Percentiles rank a stretch among this genome's conserved stretches.
Evolutionary conservation across 2,888 invertebrate genomes (phyloP).

Genomic region (Agrotis clavis): DNA sequence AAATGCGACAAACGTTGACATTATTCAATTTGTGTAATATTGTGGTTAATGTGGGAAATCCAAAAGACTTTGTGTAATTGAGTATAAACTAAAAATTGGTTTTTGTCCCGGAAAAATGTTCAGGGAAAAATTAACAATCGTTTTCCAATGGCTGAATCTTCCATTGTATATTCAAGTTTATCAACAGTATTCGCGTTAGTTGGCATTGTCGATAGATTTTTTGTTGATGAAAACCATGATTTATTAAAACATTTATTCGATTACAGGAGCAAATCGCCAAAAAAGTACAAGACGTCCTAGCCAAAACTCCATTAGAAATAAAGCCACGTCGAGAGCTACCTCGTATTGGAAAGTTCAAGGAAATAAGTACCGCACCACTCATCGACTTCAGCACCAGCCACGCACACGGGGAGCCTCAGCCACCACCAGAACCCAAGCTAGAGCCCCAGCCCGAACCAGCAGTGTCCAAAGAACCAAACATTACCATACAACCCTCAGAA

Average conservation of each 20-base stretch:
- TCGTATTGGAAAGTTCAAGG: slow-evolving; percentile 77
- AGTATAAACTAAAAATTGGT: not conserved
- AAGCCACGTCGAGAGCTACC: slow-evolving; percentile 82
- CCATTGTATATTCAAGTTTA: not conserved
- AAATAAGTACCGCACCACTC: slow-evolving; percentile 76
- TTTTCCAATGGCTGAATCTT: not conserved
- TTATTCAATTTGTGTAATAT: slow-evolving; percentile 1
- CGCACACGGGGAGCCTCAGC: slow-evolving; percentile 45
- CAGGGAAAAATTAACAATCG: not conserved
- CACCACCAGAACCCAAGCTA: slow-evolving; percentile 37
- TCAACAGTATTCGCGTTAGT: no score
- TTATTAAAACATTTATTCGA: not conserved
- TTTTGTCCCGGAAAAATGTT: slow-evolving; percentile 3
- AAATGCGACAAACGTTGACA: not conserved
- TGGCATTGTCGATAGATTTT: not conserved
- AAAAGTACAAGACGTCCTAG: slow-evolving; percentile 94
- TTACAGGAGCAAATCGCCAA: slow-evolving; percentile 93
- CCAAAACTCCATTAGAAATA: slow-evolving; percentile 93
- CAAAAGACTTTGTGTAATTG: not conserved
- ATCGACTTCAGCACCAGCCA: slow-evolving; percentile 73
- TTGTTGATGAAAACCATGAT: not conserved
- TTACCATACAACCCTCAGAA: slow-evolving; percentile 60
- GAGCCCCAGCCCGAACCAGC: slow-evolving; percentile 24
- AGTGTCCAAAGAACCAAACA: slow-evolving; percentile 47
- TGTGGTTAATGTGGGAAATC: slow-evolving; percentile 16